Percentiles rank a stretch among this genome's conserved stretches.
These are phyloP conservation scores for Distichodus sexfasciatus DNA, from an alignment of 2,797 vertebrate species.

Conservation along the genomic window DNA sequence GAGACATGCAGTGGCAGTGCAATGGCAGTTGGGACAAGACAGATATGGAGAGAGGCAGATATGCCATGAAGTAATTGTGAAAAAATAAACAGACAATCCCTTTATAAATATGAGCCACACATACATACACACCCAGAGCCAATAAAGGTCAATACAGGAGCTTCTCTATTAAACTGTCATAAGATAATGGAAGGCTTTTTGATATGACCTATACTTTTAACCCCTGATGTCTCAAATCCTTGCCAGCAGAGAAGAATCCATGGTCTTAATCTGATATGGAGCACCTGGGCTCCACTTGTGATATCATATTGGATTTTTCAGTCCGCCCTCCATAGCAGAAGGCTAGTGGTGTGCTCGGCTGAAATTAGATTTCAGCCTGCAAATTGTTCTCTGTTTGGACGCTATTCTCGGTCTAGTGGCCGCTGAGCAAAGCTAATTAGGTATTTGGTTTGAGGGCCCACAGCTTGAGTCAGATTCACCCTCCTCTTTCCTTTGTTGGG, in stretches of 20 bases:
- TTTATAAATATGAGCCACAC: neutral
- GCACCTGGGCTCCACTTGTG: neutral
- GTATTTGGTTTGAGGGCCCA: neutral
- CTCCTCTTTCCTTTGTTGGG: neutral
- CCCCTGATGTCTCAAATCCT: neutral
- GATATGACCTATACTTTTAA: neutral
- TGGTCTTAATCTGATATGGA: constrained; percentile 7
- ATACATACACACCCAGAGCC: neutral
- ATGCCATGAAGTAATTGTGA: neutral
- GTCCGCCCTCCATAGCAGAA: neutral
- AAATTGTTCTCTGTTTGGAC: constrained; percentile 16
- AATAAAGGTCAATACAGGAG: neutral
- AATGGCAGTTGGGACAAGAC: neutral
- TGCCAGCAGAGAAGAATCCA: neutral
- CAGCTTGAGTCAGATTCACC: constrained; percentile 6
- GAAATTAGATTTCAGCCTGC: constrained; percentile 28
- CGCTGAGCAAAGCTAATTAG: neutral
- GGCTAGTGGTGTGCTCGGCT: constrained; percentile 23
- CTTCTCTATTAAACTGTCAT: neutral
- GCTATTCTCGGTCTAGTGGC: constrained; percentile 17
- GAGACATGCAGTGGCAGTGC: constrained; percentile 14
- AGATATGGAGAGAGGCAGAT: constrained; percentile 7
- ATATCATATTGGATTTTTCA: constrained; percentile 31
- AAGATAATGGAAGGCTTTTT: neutral
- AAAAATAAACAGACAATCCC: neutral